Base-by-base conservation (phyloP, 2,888 invertebrate species). In the Microchrysa polita region DNA sequence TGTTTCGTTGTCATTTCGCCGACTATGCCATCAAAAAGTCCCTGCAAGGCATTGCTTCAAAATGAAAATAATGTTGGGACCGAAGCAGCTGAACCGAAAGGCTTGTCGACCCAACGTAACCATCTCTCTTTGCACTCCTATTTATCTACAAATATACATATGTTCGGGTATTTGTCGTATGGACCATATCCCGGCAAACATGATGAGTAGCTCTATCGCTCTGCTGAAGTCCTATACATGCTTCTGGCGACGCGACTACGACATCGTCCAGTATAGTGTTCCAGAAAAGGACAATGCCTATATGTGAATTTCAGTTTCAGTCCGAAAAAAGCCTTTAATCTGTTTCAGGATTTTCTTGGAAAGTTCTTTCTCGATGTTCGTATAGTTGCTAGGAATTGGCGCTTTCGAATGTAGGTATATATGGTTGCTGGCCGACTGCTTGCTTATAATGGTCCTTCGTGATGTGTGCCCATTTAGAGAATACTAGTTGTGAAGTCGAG, bases 1-100 rank as follows among this genome's bases (percentile, higher is more conserved):
- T 34, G 27, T 2, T n/a, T 34, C 27, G 27, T 34, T 34, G 27
- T 34, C 27, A 7, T 34, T 34, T 34, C 27, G 27, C 27, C 27
- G 72, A 57, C 61, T 67, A n/a, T n/a, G 63, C 65, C 55, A 57
- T 52, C 75, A 63, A 23, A 73, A 75, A 69, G 59, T 63, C 65
- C 63, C 69, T 57, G 52, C 34, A 65, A 53, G 63, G 72, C 42
- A 69, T n/a, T 59, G 67, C 60, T 69, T 75, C 69, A 71, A 75
- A 75, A 73, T 75, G 73, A 73, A 74, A 75, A 73, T 75, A 75
- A 75, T 73, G 75, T 67, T 67, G 59, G n/a, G 73, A 63, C 57
- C 63, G 55, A 60, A 63, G 52, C 63, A 69, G 72, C 23, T 67
- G 74, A 53, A 44, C 67, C 60, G 59, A 53, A 55, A 60, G 72